These are phyloP conservation scores for Rhinophrynus dorsalis DNA, from an alignment of 2,797 vertebrate species.

Conservation along the genomic window DNA sequence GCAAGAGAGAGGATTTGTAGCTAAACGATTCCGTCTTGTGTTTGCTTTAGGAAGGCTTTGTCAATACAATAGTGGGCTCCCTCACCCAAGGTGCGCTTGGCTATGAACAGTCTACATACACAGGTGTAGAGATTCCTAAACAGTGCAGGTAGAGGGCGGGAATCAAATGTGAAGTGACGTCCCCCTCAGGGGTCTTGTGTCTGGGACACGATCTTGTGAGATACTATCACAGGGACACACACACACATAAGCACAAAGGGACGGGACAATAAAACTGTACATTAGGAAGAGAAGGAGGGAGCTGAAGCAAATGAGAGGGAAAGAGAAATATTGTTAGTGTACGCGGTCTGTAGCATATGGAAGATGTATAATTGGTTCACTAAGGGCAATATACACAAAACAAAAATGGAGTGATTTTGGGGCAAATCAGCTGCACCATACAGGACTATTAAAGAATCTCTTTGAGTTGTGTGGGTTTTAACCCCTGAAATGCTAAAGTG, in stretches of 20 bases:
- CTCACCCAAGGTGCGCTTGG: background rate
- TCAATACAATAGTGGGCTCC: background rate
- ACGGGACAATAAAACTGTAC: background rate
- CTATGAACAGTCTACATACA: too few relatives aligned
- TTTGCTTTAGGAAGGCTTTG: conserved; percentile 4
- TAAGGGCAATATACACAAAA: too few relatives aligned
- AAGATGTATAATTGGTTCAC: too few relatives aligned
- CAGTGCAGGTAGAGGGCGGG: background rate
- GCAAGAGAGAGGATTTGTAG: conserved; percentile 2
- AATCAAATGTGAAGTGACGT: background rate
- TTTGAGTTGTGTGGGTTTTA: too few relatives aligned
- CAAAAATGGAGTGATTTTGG: too few relatives aligned
- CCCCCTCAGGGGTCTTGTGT: conserved; percentile 12
- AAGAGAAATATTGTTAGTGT: background rate
- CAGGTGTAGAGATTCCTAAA: background rate
- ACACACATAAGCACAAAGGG: background rate
- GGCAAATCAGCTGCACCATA: too few relatives aligned
- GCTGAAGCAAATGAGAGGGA: conserved; percentile 29
- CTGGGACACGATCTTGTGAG: too few relatives aligned
- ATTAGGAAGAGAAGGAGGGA: conserved; percentile 15
- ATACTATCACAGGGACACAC: background rate
- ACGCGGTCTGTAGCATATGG: background rate
- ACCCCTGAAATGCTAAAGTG: too few relatives aligned
- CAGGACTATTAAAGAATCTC: too few relatives aligned
- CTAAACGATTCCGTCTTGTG: background rate